phyloP scores from a whole-genome alignment of 1,140 invertebrate genomes.

The Drosophila bipectinata region DNA sequence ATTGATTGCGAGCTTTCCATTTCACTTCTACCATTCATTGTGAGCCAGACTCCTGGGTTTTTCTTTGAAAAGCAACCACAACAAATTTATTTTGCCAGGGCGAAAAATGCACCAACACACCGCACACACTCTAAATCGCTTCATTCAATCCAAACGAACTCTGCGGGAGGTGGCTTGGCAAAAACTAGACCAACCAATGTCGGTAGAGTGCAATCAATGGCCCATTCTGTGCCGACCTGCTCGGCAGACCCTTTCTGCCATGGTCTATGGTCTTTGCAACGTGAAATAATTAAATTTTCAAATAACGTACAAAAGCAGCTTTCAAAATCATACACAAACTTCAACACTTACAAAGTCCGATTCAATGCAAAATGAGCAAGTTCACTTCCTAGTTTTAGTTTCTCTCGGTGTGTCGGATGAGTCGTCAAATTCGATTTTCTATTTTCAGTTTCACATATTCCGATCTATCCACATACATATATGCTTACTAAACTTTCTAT shows the following conservation, averaged over 20 bases:
- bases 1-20: constrained; percentile 21
- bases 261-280: constrained; percentile 38
- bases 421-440: constrained; percentile 67
- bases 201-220: constrained; percentile 61
- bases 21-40: constrained; percentile 13
- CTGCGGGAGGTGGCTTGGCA: constrained; percentile 11
- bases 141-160: constrained; percentile 20
- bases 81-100: constrained; percentile 14
- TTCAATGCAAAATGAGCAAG: constrained; percentile 70
- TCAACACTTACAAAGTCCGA: constrained; percentile 37
- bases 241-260: constrained; percentile 26
- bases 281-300: constrained; percentile 80
- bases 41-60: constrained; percentile 7
- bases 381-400: constrained; percentile 25
- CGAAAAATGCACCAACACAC: constrained; percentile 9
- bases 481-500: constrained; percentile 33
- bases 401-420: constrained; percentile 5
- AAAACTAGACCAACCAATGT: constrained; percentile 28
- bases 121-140: constrained; percentile 2
- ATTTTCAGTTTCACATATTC: constrained; percentile 53
- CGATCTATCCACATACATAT: not conserved
- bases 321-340: constrained; percentile 59
- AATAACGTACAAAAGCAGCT: constrained; percentile 66
- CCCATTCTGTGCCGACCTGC: constrained; percentile 35
- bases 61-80: constrained; percentile 17